A percentile compares a stretch with the other conserved stretches of the same genome.
Conservation (phyloP, 1,140 invertebrate species). For the Physella acuta region DNA sequence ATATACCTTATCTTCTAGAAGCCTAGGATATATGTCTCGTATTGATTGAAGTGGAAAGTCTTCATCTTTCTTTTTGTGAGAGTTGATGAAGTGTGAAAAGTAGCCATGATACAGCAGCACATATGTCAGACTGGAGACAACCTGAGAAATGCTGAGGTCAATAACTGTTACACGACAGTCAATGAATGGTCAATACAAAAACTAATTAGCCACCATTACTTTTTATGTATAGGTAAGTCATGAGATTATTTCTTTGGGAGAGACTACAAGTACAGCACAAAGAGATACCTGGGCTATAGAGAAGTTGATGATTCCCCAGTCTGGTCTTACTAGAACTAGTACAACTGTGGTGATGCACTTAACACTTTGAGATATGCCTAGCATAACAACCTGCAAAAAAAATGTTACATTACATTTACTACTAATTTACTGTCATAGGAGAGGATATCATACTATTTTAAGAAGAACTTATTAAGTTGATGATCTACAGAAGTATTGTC, state of each 20-base stretch:
- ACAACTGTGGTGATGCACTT: constrained; percentile 44
- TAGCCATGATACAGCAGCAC: constrained; percentile 42
- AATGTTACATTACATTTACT: no score
- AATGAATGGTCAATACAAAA: no score
- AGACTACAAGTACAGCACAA: no score
- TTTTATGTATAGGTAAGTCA: no score
- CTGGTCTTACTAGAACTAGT: constrained; percentile 43
- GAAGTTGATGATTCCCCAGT: constrained; percentile 51
- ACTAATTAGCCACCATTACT: no score
- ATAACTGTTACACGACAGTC: no score
- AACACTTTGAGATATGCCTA: constrained; percentile 45
- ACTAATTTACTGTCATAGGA: no score
- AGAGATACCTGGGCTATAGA: constrained; percentile 53
- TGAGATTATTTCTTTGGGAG: no score
- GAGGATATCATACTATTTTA: no score
- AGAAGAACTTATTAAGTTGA: no score
- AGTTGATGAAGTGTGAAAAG: constrained; percentile 38
- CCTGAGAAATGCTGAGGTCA: not conserved
- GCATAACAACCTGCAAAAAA: constrained; percentile 42
- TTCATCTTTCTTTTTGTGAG: constrained; percentile 36
- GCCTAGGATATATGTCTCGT: constrained; percentile 44
- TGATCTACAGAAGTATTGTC: no score
- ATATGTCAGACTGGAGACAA: constrained; percentile 29
- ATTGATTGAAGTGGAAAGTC: constrained; percentile 44
- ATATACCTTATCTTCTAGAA: constrained; percentile 1